Evolutionary conservation across 2,797 vertebrate species (phyloP).

Genomic region (Syngnathus rostellatus): DNA sequence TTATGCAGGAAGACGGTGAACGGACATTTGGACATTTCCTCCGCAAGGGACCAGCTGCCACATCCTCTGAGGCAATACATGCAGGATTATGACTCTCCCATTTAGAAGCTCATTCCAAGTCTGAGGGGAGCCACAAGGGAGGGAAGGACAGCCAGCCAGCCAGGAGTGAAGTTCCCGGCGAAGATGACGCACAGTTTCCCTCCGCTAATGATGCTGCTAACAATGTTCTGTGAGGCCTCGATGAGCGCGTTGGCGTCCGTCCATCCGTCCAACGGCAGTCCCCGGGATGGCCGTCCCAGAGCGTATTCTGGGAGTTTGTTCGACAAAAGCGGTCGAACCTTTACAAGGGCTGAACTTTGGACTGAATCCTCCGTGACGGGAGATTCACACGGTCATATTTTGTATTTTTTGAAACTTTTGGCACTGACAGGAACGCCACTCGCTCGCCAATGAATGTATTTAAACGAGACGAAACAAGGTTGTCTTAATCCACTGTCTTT

Average conservation of each 20-base stretch:
- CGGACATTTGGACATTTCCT: constrained; percentile 79
- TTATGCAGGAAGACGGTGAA: constrained; percentile 94
- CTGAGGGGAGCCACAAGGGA: constrained; percentile 9
- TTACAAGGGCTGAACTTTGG: constrained; percentile 35
- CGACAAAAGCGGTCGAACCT: background rate
- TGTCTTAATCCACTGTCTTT: constrained; percentile 35
- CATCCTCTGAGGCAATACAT: constrained; percentile 85
- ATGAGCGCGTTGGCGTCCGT: constrained; percentile 4
- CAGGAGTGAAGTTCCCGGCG: constrained; percentile 39
- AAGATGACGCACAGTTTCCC: constrained; percentile 6
- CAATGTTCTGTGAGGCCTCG: constrained; percentile 24
- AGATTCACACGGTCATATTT: constrained; percentile 5
- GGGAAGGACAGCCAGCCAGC: constrained; percentile 27
- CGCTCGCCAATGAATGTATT: constrained; percentile 60
- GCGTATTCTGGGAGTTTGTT: constrained; percentile 18
- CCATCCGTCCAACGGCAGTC: constrained; percentile 7
- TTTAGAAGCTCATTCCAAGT: constrained; percentile 56
- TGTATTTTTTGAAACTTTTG: constrained; percentile 14
- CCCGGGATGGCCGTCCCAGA: constrained; percentile 18
- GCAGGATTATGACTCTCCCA: constrained; percentile 85
- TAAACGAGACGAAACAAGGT: constrained; percentile 19
- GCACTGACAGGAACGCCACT: constrained; percentile 32
- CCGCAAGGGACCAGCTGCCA: constrained; percentile 81
- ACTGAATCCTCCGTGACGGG: background rate
- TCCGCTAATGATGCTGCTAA: constrained; percentile 35